phyloP scores from a whole-genome alignment of 2,797 vertebrate genomes.

The Ambastaia sidthimunki region DNA sequence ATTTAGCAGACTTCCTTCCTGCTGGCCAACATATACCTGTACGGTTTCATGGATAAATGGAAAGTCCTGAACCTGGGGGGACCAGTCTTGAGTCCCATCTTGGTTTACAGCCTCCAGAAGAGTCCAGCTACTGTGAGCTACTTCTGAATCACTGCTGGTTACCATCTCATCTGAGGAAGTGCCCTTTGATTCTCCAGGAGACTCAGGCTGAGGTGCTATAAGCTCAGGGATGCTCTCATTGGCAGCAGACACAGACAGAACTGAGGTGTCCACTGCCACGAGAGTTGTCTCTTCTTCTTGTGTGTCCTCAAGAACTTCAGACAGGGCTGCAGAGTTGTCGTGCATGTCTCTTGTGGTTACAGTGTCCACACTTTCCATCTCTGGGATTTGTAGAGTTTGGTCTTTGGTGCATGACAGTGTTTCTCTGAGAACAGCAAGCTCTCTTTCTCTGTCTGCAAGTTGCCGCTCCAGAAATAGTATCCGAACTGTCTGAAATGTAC shows the following conservation, averaged over 20 bases:
- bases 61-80: constrained; percentile 72
- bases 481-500: constrained; percentile 51
- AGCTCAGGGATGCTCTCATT: constrained; percentile 77
- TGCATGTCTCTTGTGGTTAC: constrained; percentile 40
- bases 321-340: constrained; percentile 52
- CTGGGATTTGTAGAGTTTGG: constrained; percentile 41
- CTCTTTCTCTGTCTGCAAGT: constrained; percentile 72
- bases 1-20: constrained; percentile 56
- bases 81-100: constrained; percentile 80
- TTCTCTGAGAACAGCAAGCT: constrained; percentile 68
- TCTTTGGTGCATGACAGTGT: constrained; percentile 59
- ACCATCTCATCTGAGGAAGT: constrained; percentile 83
- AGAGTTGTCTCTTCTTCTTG: constrained; percentile 77
- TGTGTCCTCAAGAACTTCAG: constrained; percentile 64
- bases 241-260: constrained; percentile 70
- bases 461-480: constrained; percentile 70
- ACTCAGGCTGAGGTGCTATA: constrained; percentile 74
- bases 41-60: constrained; percentile 72
- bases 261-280: constrained; percentile 72
- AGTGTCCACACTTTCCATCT: constrained; percentile 51
- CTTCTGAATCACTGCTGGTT: constrained; percentile 81
- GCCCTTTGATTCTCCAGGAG: constrained; percentile 78
- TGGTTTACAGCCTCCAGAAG: constrained; percentile 81
- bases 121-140: constrained; percentile 84
- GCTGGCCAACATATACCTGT: constrained; percentile 69